Base-by-base conservation (phyloP, 2,113 vertebrate genomes). In the Onychostruthus taczanowskii region DNA sequence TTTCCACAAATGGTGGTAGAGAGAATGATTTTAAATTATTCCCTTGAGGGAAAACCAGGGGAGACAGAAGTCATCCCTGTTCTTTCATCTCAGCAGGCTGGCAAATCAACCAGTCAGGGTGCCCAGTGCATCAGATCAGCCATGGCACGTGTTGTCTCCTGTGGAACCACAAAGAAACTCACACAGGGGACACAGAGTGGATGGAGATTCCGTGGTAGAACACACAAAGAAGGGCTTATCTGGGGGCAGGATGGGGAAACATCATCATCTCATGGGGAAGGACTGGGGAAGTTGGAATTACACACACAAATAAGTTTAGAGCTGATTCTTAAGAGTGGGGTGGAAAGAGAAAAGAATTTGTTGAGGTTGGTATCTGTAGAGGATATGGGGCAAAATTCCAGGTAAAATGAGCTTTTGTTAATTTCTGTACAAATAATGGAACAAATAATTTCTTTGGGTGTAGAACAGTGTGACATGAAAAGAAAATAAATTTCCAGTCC, bases 261-360 rank as follows among this genome's bases (percentile, higher is more conserved):
- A 37, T 10, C 13, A 30, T 22, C 4, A 20, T 75, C 44, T 81
- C 21, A 11, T 7, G 7, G 3, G 23, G 5, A 87, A 6, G 16
- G 41, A n/a, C 21, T 22, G 27, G 9, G 9, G 7, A 70, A 58
- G 11, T 3, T 14, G 33, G 35, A 47, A 47, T 39, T 6, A 11
- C 16, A 27, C 0, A 0, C 12, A 5, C 14, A 50, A 33, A 53
- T 14, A 6, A 16, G 4, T 46, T 91, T 68, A 68, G 39, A 81
- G 52, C 1, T 49, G 27, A 12, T 9, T 73, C 30, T 53, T 46
- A 31, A 58, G 33, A 55, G 4, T 43, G 6, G 3, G 4, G 12
- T 72, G 6, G 37, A 93, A 92, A 74, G 12, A 69, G 80, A 69
- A 80, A 83, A 4, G 0, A 61, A 10, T 37, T 88, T 39, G 4